Percentiles rank a stretch among this genome's conserved stretches.
phyloP scores from a whole-genome alignment of 64 coral and sea anemone species.

The Porites lutea region DNA sequence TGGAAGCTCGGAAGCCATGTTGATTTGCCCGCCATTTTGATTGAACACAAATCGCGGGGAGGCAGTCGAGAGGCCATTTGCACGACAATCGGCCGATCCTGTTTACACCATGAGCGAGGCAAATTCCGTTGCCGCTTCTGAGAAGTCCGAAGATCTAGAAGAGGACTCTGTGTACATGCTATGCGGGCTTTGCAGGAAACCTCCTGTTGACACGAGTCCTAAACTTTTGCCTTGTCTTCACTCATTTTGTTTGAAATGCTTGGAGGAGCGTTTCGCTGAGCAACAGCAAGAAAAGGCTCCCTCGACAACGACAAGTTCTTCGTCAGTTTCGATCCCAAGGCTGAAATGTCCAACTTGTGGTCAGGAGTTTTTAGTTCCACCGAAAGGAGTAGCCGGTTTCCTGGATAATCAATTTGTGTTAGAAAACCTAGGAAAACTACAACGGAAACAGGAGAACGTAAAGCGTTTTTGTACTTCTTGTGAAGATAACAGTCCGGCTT shows the following conservation, averaged over 20 bases:
- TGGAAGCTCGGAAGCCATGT: constrained; percentile 51
- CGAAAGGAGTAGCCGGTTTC: constrained; percentile 87
- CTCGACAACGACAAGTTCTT: constrained; percentile 40
- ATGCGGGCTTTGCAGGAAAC: constrained; percentile 90
- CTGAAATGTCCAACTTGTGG: constrained; percentile 98
- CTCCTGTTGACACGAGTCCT: constrained; percentile 66
- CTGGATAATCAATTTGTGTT: constrained; percentile 98
- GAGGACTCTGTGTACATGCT: constrained; percentile 90
- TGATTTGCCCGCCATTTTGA: constrained; percentile 47
- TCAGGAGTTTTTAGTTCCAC: constrained; percentile 97
- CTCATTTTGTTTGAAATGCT: constrained; percentile 90
- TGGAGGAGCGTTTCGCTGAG: constrained; percentile 81
- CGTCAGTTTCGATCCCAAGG: constrained; percentile 64
- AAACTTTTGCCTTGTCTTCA: constrained; percentile 98
- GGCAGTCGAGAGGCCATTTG: constrained; percentile 13
- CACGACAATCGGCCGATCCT: neutral
- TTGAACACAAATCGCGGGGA: neutral
- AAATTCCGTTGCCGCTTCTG: constrained; percentile 30
- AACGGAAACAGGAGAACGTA: constrained; percentile 70
- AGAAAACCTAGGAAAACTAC: constrained; percentile 84
- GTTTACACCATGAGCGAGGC: constrained; percentile 65
- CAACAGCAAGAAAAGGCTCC: constrained; percentile 75
- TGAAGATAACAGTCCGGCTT: constrained; percentile 97
- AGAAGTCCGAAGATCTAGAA: constrained; percentile 43
- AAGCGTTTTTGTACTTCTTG: constrained; percentile 97